A percentile compares a stretch with the other conserved stretches of the same genome.
phyloP scores from a whole-genome alignment of 1,140 invertebrate species.

The Apis mellifera region Amel_HAv3.1 CM009936.2:945501-946000 shows the following conservation, averaged over 20 bases:
- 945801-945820: no score
- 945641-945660: constrained; percentile 15
- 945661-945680: background rate
- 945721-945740: background rate
- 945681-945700: background rate
- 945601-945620: background rate
- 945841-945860: no score
- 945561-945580: background rate
- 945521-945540: background rate
- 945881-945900: no score
- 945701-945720: background rate
- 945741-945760: background rate
- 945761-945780: background rate
- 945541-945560: background rate
- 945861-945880: no score
- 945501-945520: no score
- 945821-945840: no score
- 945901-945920: no score
- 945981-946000: no score
- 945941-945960: no score
- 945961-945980: no score
- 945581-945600: background rate
- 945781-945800: background rate
- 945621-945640: background rate
- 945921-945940: no score